Evolutionary conservation across 2,113 vertebrate species (phyloP).

Genomic region (Pimephales promelas): DNA sequence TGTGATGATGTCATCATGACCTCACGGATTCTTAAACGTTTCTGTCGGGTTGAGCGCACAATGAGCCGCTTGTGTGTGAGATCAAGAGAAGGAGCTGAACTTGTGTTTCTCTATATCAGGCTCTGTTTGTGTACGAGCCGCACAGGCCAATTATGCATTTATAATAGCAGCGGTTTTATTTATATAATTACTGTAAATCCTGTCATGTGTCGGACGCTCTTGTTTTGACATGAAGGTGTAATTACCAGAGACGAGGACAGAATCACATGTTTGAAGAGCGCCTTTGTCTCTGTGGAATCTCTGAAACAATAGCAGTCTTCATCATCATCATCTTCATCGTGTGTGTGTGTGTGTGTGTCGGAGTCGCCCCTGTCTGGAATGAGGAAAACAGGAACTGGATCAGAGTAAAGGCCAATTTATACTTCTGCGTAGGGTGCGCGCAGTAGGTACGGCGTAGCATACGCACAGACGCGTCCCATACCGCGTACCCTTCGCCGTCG

Average conservation of each 20-base stretch:
- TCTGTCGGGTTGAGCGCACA: background rate
- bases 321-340: background rate
- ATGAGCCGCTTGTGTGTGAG: background rate
- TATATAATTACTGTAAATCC: conserved; percentile 28
- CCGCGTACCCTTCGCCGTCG: no score
- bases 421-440: no score
- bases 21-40: background rate
- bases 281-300: conserved; percentile 45
- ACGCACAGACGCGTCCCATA: no score
- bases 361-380: background rate
- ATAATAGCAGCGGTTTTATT: background rate
- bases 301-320: conserved; percentile 44
- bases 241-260: conserved; percentile 39
- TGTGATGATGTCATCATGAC: background rate
- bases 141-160: background rate
- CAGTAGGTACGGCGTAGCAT: no score
- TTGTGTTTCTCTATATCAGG: background rate
- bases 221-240: conserved; percentile 24
- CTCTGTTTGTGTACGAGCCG: background rate
- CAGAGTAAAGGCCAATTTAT: no score
- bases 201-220: background rate
- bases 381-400: background rate
- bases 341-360: background rate
- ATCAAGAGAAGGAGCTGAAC: background rate
- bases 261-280: conserved; percentile 17